Base-by-base conservation (phyloP, 2,888 invertebrate species). In the Cremastinae sp. region DNA sequence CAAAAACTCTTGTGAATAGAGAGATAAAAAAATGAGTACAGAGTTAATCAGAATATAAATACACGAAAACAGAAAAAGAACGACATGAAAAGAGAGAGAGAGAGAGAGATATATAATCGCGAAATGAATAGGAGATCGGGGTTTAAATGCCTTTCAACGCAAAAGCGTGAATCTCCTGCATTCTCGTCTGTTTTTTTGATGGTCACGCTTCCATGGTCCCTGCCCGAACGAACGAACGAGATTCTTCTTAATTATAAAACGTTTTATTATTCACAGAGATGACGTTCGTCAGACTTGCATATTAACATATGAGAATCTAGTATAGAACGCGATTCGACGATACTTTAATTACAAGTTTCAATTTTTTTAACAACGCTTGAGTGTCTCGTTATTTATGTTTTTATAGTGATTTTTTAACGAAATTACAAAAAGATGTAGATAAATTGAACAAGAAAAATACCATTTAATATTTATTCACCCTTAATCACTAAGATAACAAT, bases 121-220 rank as follows among this genome's bases (percentile, higher is more conserved):
- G 41, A 41, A 43, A 43, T 22, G 51, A 41, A 65, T 72, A 65
- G 28, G n/a, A n/a, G n/a, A 58, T 65, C 56, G 51, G 41, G 58
- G 49, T 47, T 14, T 65, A 58, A 66, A 66, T 51, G 37, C 43
- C 53, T 73, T 66, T 73, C 65, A 73, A 43, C 59, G 73, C 73
- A 73, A 61, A 68, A 66, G 45, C 58, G 65, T 58, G 66, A 65
- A 73, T 65, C 65, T 73, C 45, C 51, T 64, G 22, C 16, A 14
- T 12, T 39, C 55, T 56, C 41, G 47, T 51, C 28, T 73, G 51
- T 66, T 51, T 35, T 61, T 59, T 59, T 59, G 47, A 39, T 65
- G 49, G 74, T 56, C 74, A 74, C 69, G 74, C 74, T 74, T 64
- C 64, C 62, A 39, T 51, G 43, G 16, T 8, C n/a, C 12, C 58